Evolutionary conservation across 2,888 invertebrate species (phyloP).

Genomic region (Tricholauxania praeusta): DNA sequence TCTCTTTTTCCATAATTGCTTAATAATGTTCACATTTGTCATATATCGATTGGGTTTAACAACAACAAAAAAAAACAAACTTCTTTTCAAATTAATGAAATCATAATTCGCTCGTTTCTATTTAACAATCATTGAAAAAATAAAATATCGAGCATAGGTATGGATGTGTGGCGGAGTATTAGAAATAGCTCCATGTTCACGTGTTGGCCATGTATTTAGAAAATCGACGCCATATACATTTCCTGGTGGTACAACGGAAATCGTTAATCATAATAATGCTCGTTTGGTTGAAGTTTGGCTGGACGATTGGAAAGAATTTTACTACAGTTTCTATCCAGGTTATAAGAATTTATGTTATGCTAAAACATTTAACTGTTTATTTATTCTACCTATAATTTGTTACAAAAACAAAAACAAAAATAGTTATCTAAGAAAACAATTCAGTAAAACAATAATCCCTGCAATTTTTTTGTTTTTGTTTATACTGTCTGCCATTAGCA

Average conservation of each 20-base stretch:
- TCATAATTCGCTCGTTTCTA: slow-evolving; percentile 6
- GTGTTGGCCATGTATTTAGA: slow-evolving; percentile 97
- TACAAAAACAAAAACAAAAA: slow-evolving; percentile 38
- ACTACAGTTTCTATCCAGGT: slow-evolving; percentile 99
- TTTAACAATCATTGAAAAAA: slow-evolving; percentile 16
- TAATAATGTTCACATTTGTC: slow-evolving; percentile 19
- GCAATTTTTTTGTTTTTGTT: slow-evolving; percentile 39
- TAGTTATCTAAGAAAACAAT: slow-evolving; percentile 5
- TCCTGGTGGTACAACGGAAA: slow-evolving; percentile 96
- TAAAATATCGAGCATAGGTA: slow-evolving; percentile 72
- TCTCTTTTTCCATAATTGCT: slow-evolving; percentile 33
- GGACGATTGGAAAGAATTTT: slow-evolving; percentile 99
- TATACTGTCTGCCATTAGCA: slow-evolving; percentile 44
- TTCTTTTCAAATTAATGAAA: slow-evolving; percentile 7
- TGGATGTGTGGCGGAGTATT: slow-evolving; percentile 98
- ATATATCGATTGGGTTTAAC: background rate
- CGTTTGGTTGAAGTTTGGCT: slow-evolving; percentile 99
- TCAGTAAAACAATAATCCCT: no score
- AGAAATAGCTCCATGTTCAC: slow-evolving; percentile 94
- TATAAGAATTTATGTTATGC: slow-evolving; percentile 53
- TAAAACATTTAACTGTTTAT: slow-evolving; percentile 16
- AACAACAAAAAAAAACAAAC: background rate
- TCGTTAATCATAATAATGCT: slow-evolving; percentile 99
- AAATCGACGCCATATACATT: slow-evolving; percentile 98
- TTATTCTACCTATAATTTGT: slow-evolving; percentile 23